Conservation (phyloP, 2,113 vertebrate species). For the Cnemophilus loriae region DNA sequence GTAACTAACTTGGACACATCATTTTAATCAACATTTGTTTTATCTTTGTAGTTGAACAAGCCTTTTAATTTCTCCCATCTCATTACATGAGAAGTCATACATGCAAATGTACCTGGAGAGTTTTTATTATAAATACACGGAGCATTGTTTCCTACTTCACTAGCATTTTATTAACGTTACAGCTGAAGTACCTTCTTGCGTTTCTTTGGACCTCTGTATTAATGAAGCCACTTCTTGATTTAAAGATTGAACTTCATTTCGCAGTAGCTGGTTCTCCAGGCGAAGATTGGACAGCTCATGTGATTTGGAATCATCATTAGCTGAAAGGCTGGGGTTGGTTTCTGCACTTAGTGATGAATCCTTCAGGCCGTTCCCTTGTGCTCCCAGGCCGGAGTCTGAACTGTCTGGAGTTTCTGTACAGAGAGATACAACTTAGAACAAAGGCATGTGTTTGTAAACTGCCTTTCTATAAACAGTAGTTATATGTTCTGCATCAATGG, state of each 20-base stretch:
- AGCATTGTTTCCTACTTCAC: not conserved
- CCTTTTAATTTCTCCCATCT: not conserved
- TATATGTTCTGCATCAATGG: not conserved
- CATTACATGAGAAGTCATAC: not conserved
- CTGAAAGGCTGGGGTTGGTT: conserved; percentile 39
- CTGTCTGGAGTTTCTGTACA: conserved; percentile 74
- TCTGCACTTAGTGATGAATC: not conserved
- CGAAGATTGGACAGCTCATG: conserved; percentile 92
- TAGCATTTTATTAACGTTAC: not conserved
- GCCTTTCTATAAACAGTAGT: not conserved
- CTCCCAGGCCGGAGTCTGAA: conserved; percentile 76
- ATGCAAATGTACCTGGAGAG: not conserved
- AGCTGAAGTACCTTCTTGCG: conserved; percentile 82
- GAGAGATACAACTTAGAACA: not conserved
- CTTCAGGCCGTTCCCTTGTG: conserved; percentile 51
- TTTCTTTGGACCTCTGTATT: conserved; percentile 91
- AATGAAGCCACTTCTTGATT: conserved; percentile 97
- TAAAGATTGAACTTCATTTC: conserved; percentile 91
- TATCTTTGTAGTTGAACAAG: not conserved
- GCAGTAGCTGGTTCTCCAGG: conserved; percentile 93
- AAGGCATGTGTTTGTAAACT: not conserved
- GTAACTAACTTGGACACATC: not conserved
- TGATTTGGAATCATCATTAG: conserved; percentile 63
- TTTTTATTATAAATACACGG: not conserved
- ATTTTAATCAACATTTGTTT: not conserved